Evolutionary conservation across 2,888 invertebrate species (phyloP), one percentile per base, ranked within the genome.

Genomic region (Prenolepis imparis): DNA sequence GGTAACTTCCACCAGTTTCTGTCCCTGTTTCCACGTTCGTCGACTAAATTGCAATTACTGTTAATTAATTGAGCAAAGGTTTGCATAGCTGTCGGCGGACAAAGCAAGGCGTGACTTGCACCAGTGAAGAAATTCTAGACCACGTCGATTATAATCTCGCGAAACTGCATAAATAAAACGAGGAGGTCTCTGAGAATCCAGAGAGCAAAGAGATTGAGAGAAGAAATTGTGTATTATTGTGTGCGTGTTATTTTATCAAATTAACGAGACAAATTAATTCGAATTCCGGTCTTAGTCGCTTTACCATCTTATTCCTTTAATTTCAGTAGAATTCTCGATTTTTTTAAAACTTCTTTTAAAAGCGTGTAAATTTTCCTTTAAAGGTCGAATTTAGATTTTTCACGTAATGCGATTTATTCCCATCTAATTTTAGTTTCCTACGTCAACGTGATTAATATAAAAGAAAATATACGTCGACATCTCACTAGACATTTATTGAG

Each of bases 41-140:
- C 82, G 86, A 84, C 86, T 84, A 90, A 88, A 91, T 90, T 91
- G 89, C 90, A 92, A 93, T 93, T 92, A 91, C 90, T 83, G 82
- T 88, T 91, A 92, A 92, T 93, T 93, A 91, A 92, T 93, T 91
- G 88, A 92, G 87, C 89, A 86, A 88, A 84, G 83, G 84, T 83
- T 83, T 75, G 86, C 84, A 77, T 80, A 82, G 61, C 73, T 48
- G 82, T 36, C 75, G 57, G 48, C 67, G 77, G 32, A 89, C 86
- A 88, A 85, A 86, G 81, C 85, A 59, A 24, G 64, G 66, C 59
- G 63, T 41, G 74, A 74, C 63, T 84, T 84, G 70, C 59, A 74
- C 75, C 80, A 77, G 64, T 81, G 82, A 70, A 72, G 86, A 86
- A 88, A 88, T 88, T 83, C 80, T 64, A 89, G 86, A 77, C 70